phyloP scores from a whole-genome alignment of 1,140 invertebrate species.

The Penaeus japonicus region DNA sequence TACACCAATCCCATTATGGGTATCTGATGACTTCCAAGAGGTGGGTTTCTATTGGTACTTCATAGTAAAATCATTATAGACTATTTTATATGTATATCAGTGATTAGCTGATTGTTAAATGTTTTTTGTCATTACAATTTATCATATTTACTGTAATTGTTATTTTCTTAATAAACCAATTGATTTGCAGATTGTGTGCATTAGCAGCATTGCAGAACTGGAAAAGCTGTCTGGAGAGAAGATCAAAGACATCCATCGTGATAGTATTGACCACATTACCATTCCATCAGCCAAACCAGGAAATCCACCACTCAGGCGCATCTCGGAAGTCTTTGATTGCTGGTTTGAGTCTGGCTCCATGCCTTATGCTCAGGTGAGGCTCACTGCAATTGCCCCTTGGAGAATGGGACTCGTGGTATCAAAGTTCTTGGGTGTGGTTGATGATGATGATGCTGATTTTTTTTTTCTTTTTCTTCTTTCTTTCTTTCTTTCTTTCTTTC shows the following conservation, averaged over 20 bases:
- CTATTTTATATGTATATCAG: background rate
- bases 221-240: constrained; percentile 81
- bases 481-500: no score
- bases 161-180: background rate
- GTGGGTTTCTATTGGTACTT: constrained; percentile 44
- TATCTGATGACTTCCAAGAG: constrained; percentile 93
- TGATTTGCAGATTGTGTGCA: constrained; percentile 75
- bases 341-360: constrained; percentile 99
- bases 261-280: constrained; percentile 89
- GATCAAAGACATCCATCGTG: constrained; percentile 92
- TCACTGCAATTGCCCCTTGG: background rate
- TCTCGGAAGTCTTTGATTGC: constrained; percentile 98
- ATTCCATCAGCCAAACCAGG: constrained; percentile 90
- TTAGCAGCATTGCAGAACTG: constrained; percentile 94
- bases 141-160: background rate
- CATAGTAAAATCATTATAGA: constrained; percentile 4
- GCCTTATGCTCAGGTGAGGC: constrained; percentile 88
- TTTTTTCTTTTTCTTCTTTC: no score
- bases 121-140: no score
- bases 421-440: no score
- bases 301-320: constrained; percentile 81
- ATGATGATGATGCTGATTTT: no score
- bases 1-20: constrained; percentile 98
- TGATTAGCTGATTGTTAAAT: no score
- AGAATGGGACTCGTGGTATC: no score